Base-by-base conservation (phyloP, 1,140 invertebrate genomes). In the Linepithema humile region DNA sequence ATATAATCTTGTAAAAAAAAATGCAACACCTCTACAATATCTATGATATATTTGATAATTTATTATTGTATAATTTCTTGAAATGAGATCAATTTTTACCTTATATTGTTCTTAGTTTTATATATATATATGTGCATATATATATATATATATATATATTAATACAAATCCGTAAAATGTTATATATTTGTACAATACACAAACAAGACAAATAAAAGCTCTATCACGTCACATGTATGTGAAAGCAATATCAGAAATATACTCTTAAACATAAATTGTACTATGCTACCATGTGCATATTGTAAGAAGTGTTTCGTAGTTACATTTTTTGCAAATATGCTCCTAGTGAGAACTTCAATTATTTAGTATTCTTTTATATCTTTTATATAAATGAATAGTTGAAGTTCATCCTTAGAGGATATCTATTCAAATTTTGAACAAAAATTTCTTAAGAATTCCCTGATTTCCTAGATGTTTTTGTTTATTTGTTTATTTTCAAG, bases 41-140 rank as follows among this genome's bases (percentile, higher is more conserved):
- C n/a, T 32, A 48, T 72, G 17, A n/a, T n/a, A n/a, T n/a, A n/a
- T 26, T 53, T 67, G 50, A 73, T 73, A 26, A 53, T 62, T 78
- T 43, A 78, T 67, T 55, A 69, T 29, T 26, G 0, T 57, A 35
- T 45, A 83, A 62, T 48, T 35, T 70, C 5, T 29, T 43, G 50
- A 80, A 20, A 78, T 87, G 67, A 84, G 83, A 88, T 87, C 50
- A 59, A 74, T 59, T 67, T 48, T 35, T 67, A 23, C 45, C 67
- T 82, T 74, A 78, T 43, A 88, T 80, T 73, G 67, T 86, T 7
- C 40, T 29, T 80, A 12, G 12, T 78, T 32, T 72, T 40, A 50
- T 55, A 83, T 64, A 43, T 48, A 84, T 48, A 77, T 23, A n/a
- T n/a, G n/a, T n/a, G n/a, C n/a, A n/a, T n/a, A n/a, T n/a, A n/a